Evolutionary conservation across 37 sponge, comb jelly and placozoan genomes (phyloP), one percentile per base, ranked within the genome.

Genomic region (Tethya wilhelma): DNA sequence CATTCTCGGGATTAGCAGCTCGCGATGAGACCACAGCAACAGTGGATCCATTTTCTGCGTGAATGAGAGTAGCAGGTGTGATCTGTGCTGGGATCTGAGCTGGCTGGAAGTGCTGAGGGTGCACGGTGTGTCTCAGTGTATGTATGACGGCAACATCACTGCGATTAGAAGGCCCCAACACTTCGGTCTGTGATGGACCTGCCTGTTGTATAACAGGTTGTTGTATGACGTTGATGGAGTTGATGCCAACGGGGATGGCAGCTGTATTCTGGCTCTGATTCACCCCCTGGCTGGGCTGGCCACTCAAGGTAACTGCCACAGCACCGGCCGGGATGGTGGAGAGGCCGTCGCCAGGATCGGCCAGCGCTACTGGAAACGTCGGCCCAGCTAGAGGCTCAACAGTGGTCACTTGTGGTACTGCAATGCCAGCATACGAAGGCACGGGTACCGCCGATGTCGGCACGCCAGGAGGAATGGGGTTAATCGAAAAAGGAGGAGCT

Each of bases 401-500:
- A 1, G 38, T 65, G 38, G 84, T 56, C 33, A 77, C 86, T 38
- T 66, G 70, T 17, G 86, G 78, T 9, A 87, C 76, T 22, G 80
- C 56, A 53, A 81, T 73, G 22, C 76, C 82, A 9, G 73, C 41
- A 36, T 78, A 79, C 6, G 79, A 79, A 1, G 86, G 79, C 8
- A 85, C 59, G 1, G 67, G 42, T 0, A 86, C 64, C 23, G 84
- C 30, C 37, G 70, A 55, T 31, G 79, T 68, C 53, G 73, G 55
- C 2, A 28, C 73, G 19, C 44, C 79, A 0, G 58, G 77, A 6
- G 49, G 75, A 4, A 80, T 56, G 19, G 81, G 87, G 46, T 57
- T 80, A 31, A 87, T 87, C 6, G 87, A 80, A 31, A 82, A 77
- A 0, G 83, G 78, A 26, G 80, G 64, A 67, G 75, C 80, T n/a